phyloP scores from a whole-genome alignment of 2,888 invertebrate species.

The Agrotis clavis region DNA sequence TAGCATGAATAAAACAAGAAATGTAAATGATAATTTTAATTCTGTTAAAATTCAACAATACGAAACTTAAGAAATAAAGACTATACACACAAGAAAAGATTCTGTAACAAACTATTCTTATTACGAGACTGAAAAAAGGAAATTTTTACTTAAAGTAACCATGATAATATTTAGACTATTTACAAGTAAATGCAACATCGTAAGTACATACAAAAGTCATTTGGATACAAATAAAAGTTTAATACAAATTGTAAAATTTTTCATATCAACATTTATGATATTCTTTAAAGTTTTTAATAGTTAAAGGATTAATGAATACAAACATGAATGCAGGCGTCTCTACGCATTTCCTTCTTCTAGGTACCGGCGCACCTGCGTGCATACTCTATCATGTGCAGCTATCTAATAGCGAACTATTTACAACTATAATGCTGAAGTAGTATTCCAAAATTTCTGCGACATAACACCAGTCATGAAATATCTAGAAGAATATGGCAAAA shows the following conservation, averaged over 20 bases:
- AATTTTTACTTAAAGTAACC: slow-evolving; percentile 47
- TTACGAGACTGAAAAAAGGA: slow-evolving; percentile 47
- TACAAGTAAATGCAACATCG: slow-evolving; percentile 64
- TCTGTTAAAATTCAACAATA: slow-evolving; percentile 91
- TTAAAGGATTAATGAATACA: slow-evolving; percentile 50
- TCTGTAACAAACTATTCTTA: slow-evolving; percentile 71
- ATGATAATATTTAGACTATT: slow-evolving; percentile 52
- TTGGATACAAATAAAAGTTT: slow-evolving; percentile 44
- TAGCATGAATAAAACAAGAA: slow-evolving; percentile 53
- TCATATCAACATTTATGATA: slow-evolving; percentile 39
- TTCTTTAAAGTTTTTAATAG: slow-evolving; percentile 45
- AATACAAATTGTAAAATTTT: slow-evolving; percentile 49
- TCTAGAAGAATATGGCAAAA: slow-evolving; percentile 71
- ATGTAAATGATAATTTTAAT: slow-evolving; percentile 81
- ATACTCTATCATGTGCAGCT: slow-evolving; percentile 60
- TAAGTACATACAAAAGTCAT: slow-evolving; percentile 60
- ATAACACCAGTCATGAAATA: slow-evolving; percentile 50
- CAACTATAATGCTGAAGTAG: slow-evolving; percentile 60
- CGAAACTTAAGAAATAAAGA: slow-evolving; percentile 84
- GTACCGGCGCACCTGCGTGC: slow-evolving; percentile 50
- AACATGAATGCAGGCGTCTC: slow-evolving; percentile 56
- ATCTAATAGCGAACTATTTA: slow-evolving; percentile 64
- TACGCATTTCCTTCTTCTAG: slow-evolving; percentile 41
- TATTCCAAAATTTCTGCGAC: slow-evolving; percentile 49
- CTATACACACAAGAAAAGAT: slow-evolving; percentile 82